Percentiles rank a stretch among this genome's conserved stretches.
phyloP scores from a whole-genome alignment of 2,797 vertebrate species.

The Lacerta bilineata region DNA sequence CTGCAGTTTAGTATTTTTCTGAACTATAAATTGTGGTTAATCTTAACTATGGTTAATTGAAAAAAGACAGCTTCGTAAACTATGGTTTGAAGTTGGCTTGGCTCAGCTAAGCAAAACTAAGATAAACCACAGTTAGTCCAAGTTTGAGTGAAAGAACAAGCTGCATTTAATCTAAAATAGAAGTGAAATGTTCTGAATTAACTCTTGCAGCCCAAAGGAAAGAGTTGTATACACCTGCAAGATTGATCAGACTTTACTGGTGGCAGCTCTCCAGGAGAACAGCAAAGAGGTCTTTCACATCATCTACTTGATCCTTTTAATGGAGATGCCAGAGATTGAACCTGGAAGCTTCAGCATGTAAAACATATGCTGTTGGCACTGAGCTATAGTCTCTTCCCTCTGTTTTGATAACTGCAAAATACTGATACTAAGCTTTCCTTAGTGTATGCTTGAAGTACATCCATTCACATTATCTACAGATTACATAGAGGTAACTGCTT shows the following conservation, averaged over 20 bases:
- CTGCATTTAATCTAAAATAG: neutral
- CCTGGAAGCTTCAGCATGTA: neutral
- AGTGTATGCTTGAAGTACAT: constrained; percentile 39
- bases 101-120: no score
- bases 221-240: neutral
- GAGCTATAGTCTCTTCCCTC: neutral
- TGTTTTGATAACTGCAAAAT: neutral
- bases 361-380: neutral
- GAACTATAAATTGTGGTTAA: no score
- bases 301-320: neutral
- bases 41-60: no score
- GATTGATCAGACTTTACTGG: neutral
- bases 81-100: no score
- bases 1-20: no score
- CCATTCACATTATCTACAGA: constrained; percentile 80
- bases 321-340: neutral
- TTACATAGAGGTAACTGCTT: constrained; percentile 86
- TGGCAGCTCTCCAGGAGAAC: neutral
- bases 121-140: no score
- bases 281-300: neutral
- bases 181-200: neutral
- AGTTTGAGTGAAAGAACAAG: neutral
- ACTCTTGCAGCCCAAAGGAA: neutral
- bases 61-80: no score
- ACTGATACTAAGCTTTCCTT: neutral